A percentile compares a stretch with the other conserved stretches of the same genome.
Evolutionary conservation across 2,797 vertebrate species (phyloP).

Genomic region (Semaprochilodus insignis): DNA sequence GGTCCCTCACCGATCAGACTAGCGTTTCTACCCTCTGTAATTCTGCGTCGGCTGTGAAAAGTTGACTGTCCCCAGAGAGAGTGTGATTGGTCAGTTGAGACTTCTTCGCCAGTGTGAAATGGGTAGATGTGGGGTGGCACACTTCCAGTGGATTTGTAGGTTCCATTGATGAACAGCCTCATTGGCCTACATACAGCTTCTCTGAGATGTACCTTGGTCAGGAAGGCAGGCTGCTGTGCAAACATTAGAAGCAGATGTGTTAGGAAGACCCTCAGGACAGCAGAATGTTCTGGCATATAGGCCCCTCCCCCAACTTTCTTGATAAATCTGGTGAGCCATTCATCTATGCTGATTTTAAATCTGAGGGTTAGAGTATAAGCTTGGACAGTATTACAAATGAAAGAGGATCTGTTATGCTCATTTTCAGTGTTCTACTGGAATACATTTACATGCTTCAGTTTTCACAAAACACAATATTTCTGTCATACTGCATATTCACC

Average conservation of each 20-base stretch:
- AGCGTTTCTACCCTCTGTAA: background rate
- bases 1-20: background rate
- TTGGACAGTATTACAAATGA: too few species aligned
- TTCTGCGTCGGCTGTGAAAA: conserved; percentile 21
- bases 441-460: too few species aligned
- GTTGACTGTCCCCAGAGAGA: conserved; percentile 32
- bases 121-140: background rate
- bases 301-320: background rate
- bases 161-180: conserved; percentile 20
- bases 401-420: too few species aligned
- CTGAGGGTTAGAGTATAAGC: background rate
- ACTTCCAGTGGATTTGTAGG: background rate
- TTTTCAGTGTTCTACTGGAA: too few species aligned
- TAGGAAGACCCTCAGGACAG: background rate
- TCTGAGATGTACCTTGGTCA: background rate
- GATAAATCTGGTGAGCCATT: conserved; percentile 4
- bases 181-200: background rate
- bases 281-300: background rate
- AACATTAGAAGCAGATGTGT: background rate
- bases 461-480: too few species aligned
- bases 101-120: conserved; percentile 12
- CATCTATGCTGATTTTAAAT: background rate
- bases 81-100: conserved; percentile 16
- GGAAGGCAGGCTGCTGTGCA: background rate
- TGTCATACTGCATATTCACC: too few species aligned